Base-by-base conservation (phyloP, 2,888 invertebrate species). In the Drosophila anceps region DNA sequence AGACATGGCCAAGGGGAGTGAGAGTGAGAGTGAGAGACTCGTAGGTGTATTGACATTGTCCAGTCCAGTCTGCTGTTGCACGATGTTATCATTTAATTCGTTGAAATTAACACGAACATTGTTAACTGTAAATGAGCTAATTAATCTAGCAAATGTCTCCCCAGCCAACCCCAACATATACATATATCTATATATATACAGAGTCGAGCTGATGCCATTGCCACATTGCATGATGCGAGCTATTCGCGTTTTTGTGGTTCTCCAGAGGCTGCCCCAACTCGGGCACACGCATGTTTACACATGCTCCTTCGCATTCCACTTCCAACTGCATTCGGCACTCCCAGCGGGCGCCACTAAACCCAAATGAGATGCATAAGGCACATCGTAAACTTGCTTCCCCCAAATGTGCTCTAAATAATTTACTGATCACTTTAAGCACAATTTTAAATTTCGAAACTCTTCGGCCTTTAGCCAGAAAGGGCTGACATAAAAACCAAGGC, bases 91-190 rank as follows among this genome's bases (percentile, higher is more conserved):
- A 91, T 92, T 93, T 92, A 91, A 93, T 93, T 93, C 92, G 86
- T 91, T 85, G 87, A 92, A 92, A 93, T 92, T 92, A 93, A 92
- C 93, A 91, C 92, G 90, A 91, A 92, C 92, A 92, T 92, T 93
- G 92, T 92, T 91, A 87, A 81, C 82, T 69, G 76, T 91, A 92
- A 92, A 91, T 91, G 91, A 89, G 90, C 80, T 92, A 91, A 92
- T 92, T 92, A 92, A 92, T 92, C 92, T 90, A 82, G 71, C 77
- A 80, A 90, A 87, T 69, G 69, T 69, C 63, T 66, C 75, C 65
- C 67, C 61, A 61, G 39, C n/a, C 33, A 41, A 3, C 20, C 20
- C 20, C 24, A 20, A 9, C 15, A 44, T 13, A 51, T n/a, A 18
- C 6, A 18, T 20, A 33, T 20, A 35, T 12, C 35, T 9, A 24